Percentiles rank a stretch among this genome's conserved stretches.
These are phyloP conservation scores for Cyclina sinensis DNA, from an alignment of 1,140 invertebrate species.

Conservation along the genomic window DNA sequence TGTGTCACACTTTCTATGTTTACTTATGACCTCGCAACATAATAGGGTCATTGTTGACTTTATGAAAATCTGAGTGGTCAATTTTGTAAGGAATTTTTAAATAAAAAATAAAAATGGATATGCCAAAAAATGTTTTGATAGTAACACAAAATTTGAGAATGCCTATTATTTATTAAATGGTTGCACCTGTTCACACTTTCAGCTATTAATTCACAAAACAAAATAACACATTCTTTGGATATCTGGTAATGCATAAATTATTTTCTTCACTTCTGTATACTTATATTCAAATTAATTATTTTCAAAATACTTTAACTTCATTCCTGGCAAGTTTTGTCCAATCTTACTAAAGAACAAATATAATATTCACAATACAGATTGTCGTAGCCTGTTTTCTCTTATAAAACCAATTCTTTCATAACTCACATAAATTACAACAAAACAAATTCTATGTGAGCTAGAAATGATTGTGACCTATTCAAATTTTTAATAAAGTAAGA, in stretches of 20 bases:
- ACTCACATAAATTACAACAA: too few species aligned
- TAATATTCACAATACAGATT: too few species aligned
- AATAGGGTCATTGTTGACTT: conserved; percentile 48
- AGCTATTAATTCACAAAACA: not conserved
- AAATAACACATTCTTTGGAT: not conserved
- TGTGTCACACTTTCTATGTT: conserved; percentile 55
- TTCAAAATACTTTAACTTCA: too few species aligned
- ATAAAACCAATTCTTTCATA: too few species aligned
- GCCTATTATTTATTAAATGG: not conserved
- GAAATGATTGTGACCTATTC: too few species aligned
- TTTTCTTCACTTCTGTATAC: too few species aligned
- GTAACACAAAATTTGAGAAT: not conserved
- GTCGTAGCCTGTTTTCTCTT: too few species aligned
- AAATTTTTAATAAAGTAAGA: too few species aligned
- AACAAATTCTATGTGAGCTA: too few species aligned
- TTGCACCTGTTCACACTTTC: conserved; percentile 1
- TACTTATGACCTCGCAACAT: conserved; percentile 14
- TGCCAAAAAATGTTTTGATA: not conserved
- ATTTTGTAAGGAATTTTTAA: not conserved
- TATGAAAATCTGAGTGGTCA: conserved; percentile 26
- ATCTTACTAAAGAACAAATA: too few species aligned
- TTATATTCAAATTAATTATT: too few species aligned
- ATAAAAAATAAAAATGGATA: not conserved
- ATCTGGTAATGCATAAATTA: not conserved
- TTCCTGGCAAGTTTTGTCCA: too few species aligned